Evolutionary conservation across 2,797 vertebrate species (phyloP).

Genomic region (Diceros bicornis): DNA sequence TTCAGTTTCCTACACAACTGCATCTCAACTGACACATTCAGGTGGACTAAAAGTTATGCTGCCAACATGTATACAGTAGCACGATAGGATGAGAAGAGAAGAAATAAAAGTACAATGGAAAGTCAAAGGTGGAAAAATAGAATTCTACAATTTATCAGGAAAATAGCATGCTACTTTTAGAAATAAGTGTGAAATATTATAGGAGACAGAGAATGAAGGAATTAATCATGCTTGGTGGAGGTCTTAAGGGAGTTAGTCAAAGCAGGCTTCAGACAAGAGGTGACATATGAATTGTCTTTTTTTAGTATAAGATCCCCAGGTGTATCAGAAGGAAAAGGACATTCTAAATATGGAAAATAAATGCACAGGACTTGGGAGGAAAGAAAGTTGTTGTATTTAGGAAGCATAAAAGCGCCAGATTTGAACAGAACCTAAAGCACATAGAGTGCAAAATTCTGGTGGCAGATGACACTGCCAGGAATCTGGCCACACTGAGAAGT

Average conservation of each 20-base stretch:
- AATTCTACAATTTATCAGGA: neutral
- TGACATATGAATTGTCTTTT: neutral
- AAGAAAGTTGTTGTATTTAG: neutral
- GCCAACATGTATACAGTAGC: neutral
- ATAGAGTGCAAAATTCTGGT: neutral
- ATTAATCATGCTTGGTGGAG: neutral
- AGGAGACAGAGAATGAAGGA: neutral
- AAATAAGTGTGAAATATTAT: neutral
- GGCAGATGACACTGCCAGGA: neutral
- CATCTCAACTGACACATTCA: neutral
- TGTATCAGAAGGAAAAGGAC: neutral
- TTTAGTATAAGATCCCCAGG: neutral
- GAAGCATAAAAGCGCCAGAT: neutral
- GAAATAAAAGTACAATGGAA: neutral
- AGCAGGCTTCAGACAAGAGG: neutral
- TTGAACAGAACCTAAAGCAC: neutral
- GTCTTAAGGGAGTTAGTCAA: neutral
- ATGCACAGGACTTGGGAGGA: neutral
- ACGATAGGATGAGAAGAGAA: neutral
- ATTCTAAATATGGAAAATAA: conserved; percentile 6
- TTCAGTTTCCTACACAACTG: neutral
- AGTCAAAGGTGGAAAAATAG: neutral
- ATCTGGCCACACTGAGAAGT: neutral
- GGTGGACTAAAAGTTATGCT: neutral
- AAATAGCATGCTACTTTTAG: neutral